Base-by-base conservation (phyloP, 2,113 vertebrate species). In the Neogobius melanostomus region DNA sequence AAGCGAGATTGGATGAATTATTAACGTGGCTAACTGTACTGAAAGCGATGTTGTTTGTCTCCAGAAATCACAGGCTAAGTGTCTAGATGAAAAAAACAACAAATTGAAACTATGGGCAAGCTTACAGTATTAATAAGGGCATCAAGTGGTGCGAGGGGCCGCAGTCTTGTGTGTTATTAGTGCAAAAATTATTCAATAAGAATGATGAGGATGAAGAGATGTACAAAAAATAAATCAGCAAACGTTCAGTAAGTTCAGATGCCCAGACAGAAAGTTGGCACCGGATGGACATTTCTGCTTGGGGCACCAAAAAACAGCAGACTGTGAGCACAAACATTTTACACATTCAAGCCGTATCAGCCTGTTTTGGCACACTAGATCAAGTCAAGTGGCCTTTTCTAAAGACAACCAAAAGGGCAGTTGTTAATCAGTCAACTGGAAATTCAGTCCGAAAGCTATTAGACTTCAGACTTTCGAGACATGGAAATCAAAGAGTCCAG, bases 1-100 rank as follows among this genome's bases (percentile, higher is more conserved):
- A 90, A 90, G 68, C 53, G 72, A 87, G 85, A 91, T 90, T 86
- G 75, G 84, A 87, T 88, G 86, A 85, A 87, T 92, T 90, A 89
- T 86, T 85, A 79, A 81, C 77, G 75, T 6, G 16, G 64, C 73
- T 73, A 68, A 89, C 82, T 82, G 63, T 85, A 80, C 77, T 76
- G 73, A 83, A 67, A 68, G 69, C 72, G 75, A 71, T 67, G 42
- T 72, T 48, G 74, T 69, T 67, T 16, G 51, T 43, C 48, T 83
- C 85, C 80, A 61, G 76, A 72, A 82, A 76, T 69, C 51, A 72
- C 69, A 53, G 63, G 63, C 72, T 72, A 71, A 75, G 49, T 68
- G 48, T 68, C 60, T 57, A 9, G 17, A n/a, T 63, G 60, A 64
- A 64, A 64, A 64, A 47, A 63, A 79, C 71, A 88, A 77, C 77